Evolutionary conservation across 2,797 vertebrate genomes (phyloP), one percentile per base, ranked within the genome.

Genomic region (Acrocephalus scirpaceus): DNA sequence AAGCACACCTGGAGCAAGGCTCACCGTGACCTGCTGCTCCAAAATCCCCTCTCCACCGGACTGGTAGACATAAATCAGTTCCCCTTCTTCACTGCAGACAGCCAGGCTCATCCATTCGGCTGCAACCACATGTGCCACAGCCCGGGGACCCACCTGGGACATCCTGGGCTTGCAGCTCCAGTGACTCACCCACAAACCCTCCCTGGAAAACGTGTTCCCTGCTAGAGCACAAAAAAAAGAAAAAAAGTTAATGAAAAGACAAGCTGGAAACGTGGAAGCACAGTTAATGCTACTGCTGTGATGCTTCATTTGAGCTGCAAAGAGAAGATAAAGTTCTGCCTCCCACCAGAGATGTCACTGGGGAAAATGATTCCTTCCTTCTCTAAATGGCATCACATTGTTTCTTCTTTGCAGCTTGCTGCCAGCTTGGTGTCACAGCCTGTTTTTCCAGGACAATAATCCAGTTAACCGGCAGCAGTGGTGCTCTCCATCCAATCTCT

Each of bases 261-360:
- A 61, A 11, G 5, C 56, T 81, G 66, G 51, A 57, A 90, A 78
- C 0, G 1, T 36, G 22, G 54, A 95, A 84, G 38, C 48, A 13
- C 32, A 53, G 56, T 75, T 92, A 88, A 73, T 71, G 70, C 73
- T 86, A 20, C 54, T 61, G 65, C 69, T 81, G 86, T n/a, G 64
- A 86, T 86, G 71, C 70, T 78, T 92, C 86, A n/a, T 90, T 92
- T 85, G 80, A 86, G 80, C 92, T 95, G 93, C 14, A 2, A 92
- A 90, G 80, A 77, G 62, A 88, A 92, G 88, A 92, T 86, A 81
- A 93, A 95, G 74, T 91, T 94, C 90, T 95, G 64, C 83, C 69
- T 96, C 93, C 77, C 71, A 76, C 60, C 70, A 58, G 90, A 87
- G 65, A 30, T 74, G 74, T 65, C 94, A 88, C 90, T 4, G 30